Base-by-base conservation (phyloP, 2,888 invertebrate genomes). In the Euplagia quadripunctaria region DNA sequence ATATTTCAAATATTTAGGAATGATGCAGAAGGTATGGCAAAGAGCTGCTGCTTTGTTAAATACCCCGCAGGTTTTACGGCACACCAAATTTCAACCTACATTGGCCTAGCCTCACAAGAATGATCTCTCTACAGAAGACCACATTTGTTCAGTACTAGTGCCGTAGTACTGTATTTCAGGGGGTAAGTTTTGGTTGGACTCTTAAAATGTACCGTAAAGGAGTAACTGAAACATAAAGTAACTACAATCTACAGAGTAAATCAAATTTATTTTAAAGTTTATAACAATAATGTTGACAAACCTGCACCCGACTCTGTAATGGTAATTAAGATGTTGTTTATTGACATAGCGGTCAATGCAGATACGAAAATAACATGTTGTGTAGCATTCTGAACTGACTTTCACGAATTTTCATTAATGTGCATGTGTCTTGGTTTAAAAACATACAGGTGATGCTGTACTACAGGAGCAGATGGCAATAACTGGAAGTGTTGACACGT, bases 401-500 rank as follows among this genome's bases (percentile, higher is more conserved):
- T 84, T 83, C 81, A 68, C 80, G 80, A 80, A 80, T 84, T 77
- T 83, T 84, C 84, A 82, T 77, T 76, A 80, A 72, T 80, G 78
- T 78, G 72, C 74, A 72, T 31, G 31, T 61, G 75, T 72, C 81
- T 73, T 68, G 70, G 77, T 75, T 84, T 81, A 83, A 82, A 84
- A 84, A 78, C 17, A 67, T 79, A 82, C 82, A 85, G 82, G 85
- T 85, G 86, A 78, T 72, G 79, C 76, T 72, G 73, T 71, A 64
- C 49, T 66, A 41, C 58, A 78, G 72, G 66, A 71, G 87, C 89
- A 88, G 89, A 88, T 88, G 88, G 79, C 82, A 79, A 79, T 72
- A 83, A 85, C 81, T 84, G 84, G 81, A 85, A 80, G 84, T 85
- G 81, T 82, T 81, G 83, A 84, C 88, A 85, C 87, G 88, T 88